Conservation (phyloP, 2,888 invertebrate species). For the Lithophane semibrunnea region DNA sequence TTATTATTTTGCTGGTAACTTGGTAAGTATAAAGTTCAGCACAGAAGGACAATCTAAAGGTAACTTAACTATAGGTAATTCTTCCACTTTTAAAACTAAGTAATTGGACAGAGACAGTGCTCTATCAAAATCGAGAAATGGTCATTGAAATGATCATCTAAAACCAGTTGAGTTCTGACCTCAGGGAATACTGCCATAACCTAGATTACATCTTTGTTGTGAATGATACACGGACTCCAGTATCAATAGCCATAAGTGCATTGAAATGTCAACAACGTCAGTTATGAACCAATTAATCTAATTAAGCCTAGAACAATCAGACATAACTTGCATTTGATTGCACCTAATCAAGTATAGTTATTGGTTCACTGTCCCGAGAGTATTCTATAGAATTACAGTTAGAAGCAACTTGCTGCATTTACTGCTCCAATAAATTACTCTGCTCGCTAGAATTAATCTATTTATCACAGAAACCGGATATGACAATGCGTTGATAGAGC, state of each 20-base stretch:
- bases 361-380: slow-evolving; percentile 22
- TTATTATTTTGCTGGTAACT: not conserved
- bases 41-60: not conserved
- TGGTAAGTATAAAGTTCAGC: not conserved
- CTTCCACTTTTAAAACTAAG: too few species aligned
- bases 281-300: slow-evolving; percentile 35
- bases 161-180: not conserved
- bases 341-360: slow-evolving; percentile 28
- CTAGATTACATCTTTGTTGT: not conserved
- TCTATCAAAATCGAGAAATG: not conserved
- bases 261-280: slow-evolving; percentile 23
- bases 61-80: too few species aligned
- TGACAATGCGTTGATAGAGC: slow-evolving; percentile 47
- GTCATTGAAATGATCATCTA: too few species aligned
- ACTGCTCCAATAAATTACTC: slow-evolving; percentile 38
- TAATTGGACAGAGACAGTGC: too few species aligned
- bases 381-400: slow-evolving; percentile 12
- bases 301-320: slow-evolving; percentile 34
- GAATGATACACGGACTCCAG: not conserved
- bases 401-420: slow-evolving; percentile 9
- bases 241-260: slow-evolving; percentile 19
- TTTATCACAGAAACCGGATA: slow-evolving; percentile 53
- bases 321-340: slow-evolving; percentile 13
- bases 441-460: slow-evolving; percentile 31
- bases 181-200: not conserved